phyloP scores from a whole-genome alignment of 2,113 vertebrate genomes.

The Elephas maximus region DNA sequence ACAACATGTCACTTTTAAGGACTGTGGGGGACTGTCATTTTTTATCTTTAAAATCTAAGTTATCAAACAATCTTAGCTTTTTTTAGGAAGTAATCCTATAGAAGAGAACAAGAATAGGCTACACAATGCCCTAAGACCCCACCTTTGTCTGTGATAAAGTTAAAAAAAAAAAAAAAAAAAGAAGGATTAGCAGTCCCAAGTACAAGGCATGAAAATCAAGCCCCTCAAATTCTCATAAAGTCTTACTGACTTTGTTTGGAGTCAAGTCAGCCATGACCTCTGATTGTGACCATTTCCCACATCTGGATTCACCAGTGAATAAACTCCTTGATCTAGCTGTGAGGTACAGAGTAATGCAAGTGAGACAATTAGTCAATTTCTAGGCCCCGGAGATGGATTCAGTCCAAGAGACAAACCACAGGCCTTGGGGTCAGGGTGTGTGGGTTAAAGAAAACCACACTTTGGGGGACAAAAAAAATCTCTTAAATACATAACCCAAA shows the following conservation, averaged over 20 bases:
- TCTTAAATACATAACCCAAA: conserved; percentile 78
- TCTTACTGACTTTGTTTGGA: conserved; percentile 74
- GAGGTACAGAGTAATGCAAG: conserved; percentile 68
- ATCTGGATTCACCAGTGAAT: conserved; percentile 54
- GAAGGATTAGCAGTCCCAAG: not conserved
- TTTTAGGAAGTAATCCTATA: not conserved
- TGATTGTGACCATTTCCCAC: conserved; percentile 74
- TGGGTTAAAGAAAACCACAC: conserved; percentile 67
- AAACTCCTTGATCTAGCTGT: conserved; percentile 79
- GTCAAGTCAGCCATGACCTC: conserved; percentile 79
- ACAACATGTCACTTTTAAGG: not conserved
- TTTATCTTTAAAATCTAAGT: conserved; percentile 11
- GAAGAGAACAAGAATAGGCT: not conserved
- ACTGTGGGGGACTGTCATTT: not conserved
- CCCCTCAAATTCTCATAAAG: conserved; percentile 45
- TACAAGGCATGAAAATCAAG: conserved; percentile 51
- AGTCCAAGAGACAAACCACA: conserved; percentile 71
- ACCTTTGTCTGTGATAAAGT: not conserved
- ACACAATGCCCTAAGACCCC: not conserved
- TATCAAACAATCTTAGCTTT: not conserved
- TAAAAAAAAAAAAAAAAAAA: not conserved
- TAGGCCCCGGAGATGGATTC: conserved; percentile 69
- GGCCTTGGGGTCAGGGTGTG: conserved; percentile 66
- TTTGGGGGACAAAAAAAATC: conserved; percentile 48
- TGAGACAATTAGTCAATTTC: conserved; percentile 77